Evolutionary conservation across 2,888 invertebrate genomes (phyloP), one percentile per base, ranked within the genome.

Genomic region (Tachina grossa): DNA sequence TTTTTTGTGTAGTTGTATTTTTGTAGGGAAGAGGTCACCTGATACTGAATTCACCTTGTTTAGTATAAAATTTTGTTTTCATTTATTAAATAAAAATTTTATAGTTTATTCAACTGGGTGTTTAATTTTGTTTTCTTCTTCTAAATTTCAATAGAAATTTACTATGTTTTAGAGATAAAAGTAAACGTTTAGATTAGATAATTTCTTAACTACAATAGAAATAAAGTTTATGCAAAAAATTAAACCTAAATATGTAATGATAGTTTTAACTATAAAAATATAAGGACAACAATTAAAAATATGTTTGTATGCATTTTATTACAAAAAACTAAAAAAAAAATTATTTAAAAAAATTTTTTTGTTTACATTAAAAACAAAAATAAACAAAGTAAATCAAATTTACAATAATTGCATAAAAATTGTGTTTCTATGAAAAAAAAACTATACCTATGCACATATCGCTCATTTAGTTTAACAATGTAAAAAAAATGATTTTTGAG

Each of bases 81-180:
- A 43, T 71, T 61, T 82, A 57, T 66, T 43, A 69, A 68, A 78
- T 69, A 79, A 71, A 79, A 71, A 79, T 79, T 76, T 71, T 79
- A 53, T 83, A 45, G 71, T 83, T 83, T 82, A 63, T 83, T 78
- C 19, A n/a, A 71, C 47, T 66, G 45, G 19, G 57, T 51, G 41
- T 57, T 47, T 55, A 13, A 41, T 51, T 66, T 41, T 69, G 31
- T 71, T 45, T 61, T 49, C 49, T 77, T 45, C 31, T 31, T 3
- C 55, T 39, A 57, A 63, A 63, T 9, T 76, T 65, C 74, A 59
- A 14, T 69, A 57, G 14, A 16, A 49, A 61, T 49, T 71, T 65
- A 76, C 45, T 68, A 68, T 53, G 43, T 41, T 61, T 41, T 45
- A 45, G 49, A 19, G 2, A 16, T 61, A 13, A 39, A 72, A 47